phyloP scores from a whole-genome alignment of 2,797 vertebrate genomes.

The Tangara arthus region DNA sequence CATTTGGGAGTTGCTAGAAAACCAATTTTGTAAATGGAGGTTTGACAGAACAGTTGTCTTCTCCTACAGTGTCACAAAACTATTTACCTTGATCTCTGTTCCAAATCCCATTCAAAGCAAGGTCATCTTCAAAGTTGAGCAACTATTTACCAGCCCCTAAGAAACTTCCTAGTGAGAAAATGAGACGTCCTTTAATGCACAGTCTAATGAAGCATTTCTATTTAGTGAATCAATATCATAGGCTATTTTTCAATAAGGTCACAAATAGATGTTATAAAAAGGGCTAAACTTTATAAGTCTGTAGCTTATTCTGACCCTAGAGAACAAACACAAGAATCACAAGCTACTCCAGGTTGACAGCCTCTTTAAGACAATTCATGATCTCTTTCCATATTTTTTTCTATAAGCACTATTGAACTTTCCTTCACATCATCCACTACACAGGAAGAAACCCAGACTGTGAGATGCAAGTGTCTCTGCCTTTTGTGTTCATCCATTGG shows the following conservation, averaged over 20 bases:
- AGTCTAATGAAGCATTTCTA: not conserved
- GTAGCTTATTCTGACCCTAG: not conserved
- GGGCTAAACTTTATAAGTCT: not conserved
- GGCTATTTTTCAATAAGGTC: not conserved
- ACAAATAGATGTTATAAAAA: not conserved
- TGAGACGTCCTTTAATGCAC: not conserved
- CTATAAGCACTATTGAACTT: not conserved
- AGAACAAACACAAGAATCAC: not conserved
- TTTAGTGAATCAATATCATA: not conserved
- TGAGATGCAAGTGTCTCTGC: not conserved
- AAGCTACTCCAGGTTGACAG: fast-evolving
- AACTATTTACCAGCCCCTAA: not conserved
- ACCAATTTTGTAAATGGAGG: not conserved
- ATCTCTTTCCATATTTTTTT: not conserved
- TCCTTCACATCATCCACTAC: not conserved
- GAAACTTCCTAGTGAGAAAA: not conserved
- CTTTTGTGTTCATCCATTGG: not conserved
- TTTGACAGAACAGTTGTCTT: not conserved
- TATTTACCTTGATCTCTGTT: not conserved
- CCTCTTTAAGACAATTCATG: not conserved
- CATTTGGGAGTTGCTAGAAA: not conserved
- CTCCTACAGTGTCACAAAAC: not conserved
- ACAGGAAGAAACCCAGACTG: not conserved
- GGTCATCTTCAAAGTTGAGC: not conserved
- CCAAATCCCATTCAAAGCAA: not conserved